A percentile compares a stretch with the other conserved stretches of the same genome.
Conservation (phyloP, 2,113 vertebrate genomes). For the Balaeniceps rex region DNA sequence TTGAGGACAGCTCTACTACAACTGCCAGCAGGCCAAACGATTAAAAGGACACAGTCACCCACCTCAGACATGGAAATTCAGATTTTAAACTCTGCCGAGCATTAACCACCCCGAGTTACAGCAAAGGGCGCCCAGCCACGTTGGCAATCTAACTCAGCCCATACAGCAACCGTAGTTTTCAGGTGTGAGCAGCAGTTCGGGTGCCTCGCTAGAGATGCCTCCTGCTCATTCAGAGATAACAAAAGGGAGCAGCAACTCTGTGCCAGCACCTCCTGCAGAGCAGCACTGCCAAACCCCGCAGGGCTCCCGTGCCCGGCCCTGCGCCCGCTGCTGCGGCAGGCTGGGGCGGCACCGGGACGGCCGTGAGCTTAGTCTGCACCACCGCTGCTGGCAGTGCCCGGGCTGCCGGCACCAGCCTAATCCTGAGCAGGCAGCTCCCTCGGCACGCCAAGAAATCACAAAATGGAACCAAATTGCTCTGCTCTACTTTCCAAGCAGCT, state of each 20-base stretch:
- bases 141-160: neutral
- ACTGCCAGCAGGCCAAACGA: neutral
- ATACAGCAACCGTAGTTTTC: accelerated
- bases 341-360: neutral
- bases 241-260: neutral
- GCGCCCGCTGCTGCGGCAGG: neutral
- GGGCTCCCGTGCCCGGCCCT: neutral
- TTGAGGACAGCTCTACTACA: neutral
- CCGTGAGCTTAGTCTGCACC: neutral
- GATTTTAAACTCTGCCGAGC: neutral
- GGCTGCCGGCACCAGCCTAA: neutral
- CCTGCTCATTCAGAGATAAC: neutral
- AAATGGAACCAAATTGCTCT: neutral
- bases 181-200: neutral
- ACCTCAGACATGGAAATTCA: neutral
- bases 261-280: neutral
- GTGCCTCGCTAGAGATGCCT: neutral
- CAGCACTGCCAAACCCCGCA: neutral
- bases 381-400: neutral
- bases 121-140: neutral
- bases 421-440: neutral
- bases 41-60: neutral
- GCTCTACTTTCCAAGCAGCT: neutral
- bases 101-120: neutral
- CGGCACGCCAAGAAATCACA: neutral